Percentiles rank a stretch among this genome's conserved stretches.
These are phyloP conservation scores for Chlorops oryzae DNA, from an alignment of 1,140 invertebrate genomes.

Conservation along the genomic window DNA sequence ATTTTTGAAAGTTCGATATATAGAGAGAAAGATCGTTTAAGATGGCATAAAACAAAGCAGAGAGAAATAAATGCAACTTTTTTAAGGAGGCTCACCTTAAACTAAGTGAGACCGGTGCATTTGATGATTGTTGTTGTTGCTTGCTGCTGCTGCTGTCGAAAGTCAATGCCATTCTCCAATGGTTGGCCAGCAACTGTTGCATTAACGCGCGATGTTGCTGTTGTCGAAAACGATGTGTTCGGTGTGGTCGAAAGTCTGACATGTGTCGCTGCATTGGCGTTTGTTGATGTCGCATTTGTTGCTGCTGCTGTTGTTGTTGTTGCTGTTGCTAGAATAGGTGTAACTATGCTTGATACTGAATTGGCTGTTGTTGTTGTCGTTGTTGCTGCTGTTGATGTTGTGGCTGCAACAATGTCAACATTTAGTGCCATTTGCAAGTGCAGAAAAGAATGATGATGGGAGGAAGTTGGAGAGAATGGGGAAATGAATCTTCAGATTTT, in stretches of 20 bases:
- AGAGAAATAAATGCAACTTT: too few species aligned
- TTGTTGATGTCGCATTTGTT: slow-evolving; percentile 24
- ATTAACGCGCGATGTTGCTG: neutral
- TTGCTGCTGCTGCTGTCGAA: slow-evolving; percentile 11
- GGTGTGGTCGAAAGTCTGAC: slow-evolving; percentile 1
- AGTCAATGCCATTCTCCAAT: slow-evolving; percentile 21
- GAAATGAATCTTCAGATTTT: too few species aligned
- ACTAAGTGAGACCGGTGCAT: neutral
- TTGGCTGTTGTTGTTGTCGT: slow-evolving; percentile 25
- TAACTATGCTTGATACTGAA: slow-evolving; percentile 28
- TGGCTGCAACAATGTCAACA: slow-evolving; percentile 16
- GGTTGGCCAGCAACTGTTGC: neutral
- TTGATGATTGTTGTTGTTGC: neutral
- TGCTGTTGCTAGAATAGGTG: slow-evolving; percentile 18
- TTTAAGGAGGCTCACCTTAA: neutral
- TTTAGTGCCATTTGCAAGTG: too few species aligned
- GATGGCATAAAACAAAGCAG: too few species aligned
- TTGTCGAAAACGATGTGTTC: slow-evolving; percentile 1
- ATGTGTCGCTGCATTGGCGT: slow-evolving; percentile 4
- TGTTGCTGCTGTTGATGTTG: slow-evolving; percentile 19
- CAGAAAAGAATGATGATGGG: too few species aligned
- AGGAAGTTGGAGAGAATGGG: too few species aligned
- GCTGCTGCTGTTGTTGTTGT: slow-evolving; percentile 29
- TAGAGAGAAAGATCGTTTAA: too few species aligned
- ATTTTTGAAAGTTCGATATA: neutral